Evolutionary conservation across 2,797 vertebrate species (phyloP).

Genomic region (Squalus acanthias): DNA sequence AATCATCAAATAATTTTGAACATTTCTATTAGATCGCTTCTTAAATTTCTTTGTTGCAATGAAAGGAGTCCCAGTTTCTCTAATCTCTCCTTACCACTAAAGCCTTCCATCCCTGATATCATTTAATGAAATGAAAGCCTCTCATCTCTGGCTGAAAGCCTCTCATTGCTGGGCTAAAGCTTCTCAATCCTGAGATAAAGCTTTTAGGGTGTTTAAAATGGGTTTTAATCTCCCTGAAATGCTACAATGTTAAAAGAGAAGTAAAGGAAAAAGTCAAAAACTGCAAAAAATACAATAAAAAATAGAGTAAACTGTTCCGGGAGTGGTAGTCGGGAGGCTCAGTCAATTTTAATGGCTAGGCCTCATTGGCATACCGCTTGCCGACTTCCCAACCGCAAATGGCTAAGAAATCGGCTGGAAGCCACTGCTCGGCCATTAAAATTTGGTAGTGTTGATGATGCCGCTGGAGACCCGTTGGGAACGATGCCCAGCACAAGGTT

Average conservation of each 20-base stretch:
- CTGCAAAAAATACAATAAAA: background rate
- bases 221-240: background rate
- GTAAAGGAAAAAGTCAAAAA: background rate
- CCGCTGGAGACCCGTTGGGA: background rate
- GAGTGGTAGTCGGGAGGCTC: background rate
- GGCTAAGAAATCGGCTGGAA: background rate
- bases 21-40: background rate
- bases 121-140: background rate
- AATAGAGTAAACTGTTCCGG: background rate
- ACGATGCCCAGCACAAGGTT: background rate
- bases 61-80: background rate
- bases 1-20: background rate
- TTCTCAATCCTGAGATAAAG: background rate
- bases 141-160: background rate
- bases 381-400: background rate
- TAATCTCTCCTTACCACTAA: background rate
- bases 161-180: background rate
- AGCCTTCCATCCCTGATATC: background rate
- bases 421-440: background rate
- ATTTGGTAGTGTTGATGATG: background rate
- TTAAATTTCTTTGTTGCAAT: background rate
- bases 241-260: background rate
- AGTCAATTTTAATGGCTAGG: background rate
- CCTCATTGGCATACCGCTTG: background rate
- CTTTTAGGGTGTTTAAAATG: background rate